Base-by-base conservation (phyloP, 2,797 vertebrate species). In the Falco rusticolus region DNA sequence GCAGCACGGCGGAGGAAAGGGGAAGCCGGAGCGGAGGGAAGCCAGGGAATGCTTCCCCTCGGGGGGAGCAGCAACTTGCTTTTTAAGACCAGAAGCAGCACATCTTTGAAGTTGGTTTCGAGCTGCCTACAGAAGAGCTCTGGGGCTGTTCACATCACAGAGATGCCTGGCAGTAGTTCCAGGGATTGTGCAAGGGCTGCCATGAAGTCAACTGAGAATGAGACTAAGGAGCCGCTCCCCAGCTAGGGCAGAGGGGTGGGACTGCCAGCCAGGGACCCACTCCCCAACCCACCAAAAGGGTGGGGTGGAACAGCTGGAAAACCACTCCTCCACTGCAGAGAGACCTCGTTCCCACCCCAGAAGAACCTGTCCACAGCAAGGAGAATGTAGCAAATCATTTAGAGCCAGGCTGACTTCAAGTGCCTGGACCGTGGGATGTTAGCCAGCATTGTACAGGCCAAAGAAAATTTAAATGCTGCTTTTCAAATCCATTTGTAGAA, bases 21-120 rank as follows among this genome's bases (percentile, higher is more conserved):
- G 89, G 64, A 84, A 68, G 61, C 16, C 1, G 3, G 34, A 59
- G 26, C 6, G 16, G 48, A 82, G 60, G 79, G 68, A 70, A 85
- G 85, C 68, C 84, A 37, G 94, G 68, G 92, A 96, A 90, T 86
- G 66, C 82, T 91, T 79, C 74, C 69, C 91, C 89, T 96, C 93
- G 87, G 89, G 63, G 43, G 74, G 65, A 88, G 93, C 28, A 84
- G 59, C 50, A 86, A 29, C 70, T 74, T 70, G 25, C 80, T 72
- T 94, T 75, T 90, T 75, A 92, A 96, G 84, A 43, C n/a, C 60
- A 28, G 60, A 15, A 79, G 53, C 60, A 84, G 54, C 0, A 0
- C 15, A 31, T 70, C 88, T 95, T 94, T 94, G 91, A 95, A 92
- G 94, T 96, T 28, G 57, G 60, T 74, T 95, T 89, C 86, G 51